Conservation (phyloP, 2,113 vertebrate genomes). For the Echinops telfairi region DNA sequence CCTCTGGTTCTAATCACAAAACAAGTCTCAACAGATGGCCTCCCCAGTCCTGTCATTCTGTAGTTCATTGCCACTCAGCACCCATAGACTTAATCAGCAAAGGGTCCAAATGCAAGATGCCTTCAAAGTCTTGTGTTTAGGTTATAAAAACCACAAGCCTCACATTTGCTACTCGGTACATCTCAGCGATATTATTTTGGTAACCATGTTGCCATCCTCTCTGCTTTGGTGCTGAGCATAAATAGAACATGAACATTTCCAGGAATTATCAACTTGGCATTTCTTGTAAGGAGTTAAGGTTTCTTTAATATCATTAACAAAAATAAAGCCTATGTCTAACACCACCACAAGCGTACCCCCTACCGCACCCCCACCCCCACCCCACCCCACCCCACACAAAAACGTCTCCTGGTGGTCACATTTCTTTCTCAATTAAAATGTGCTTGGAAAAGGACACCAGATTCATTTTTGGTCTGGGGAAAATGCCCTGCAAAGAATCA, state of each 20-base stretch:
- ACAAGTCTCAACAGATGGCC: not conserved
- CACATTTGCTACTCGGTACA: constrained; percentile 34
- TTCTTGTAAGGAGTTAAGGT: constrained; percentile 71
- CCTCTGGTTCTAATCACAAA: not conserved
- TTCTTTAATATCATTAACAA: constrained; percentile 67
- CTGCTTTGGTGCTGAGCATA: constrained; percentile 66
- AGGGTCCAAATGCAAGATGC: not conserved
- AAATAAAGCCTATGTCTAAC: constrained; percentile 64
- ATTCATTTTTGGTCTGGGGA: constrained; percentile 2
- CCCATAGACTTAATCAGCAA: not conserved
- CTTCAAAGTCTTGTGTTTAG: constrained; percentile 40
- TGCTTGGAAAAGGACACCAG: constrained; percentile 68
- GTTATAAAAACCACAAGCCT: constrained; percentile 51
- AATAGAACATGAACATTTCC: constrained; percentile 80
- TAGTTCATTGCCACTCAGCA: not conserved
- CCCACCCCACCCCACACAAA: too few species aligned
- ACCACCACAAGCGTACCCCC: not conserved
- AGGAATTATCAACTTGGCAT: constrained; percentile 80
- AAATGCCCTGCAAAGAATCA: constrained; percentile 47
- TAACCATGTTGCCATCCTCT: constrained; percentile 59
- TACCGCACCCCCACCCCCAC: too few species aligned
- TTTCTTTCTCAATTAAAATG: constrained; percentile 72
- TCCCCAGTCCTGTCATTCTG: constrained; percentile 13
- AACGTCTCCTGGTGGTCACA: constrained; percentile 51
- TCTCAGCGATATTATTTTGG: constrained; percentile 75